phyloP scores from a whole-genome alignment of 2,113 vertebrate genomes.

The Haemorhous mexicanus region DNA sequence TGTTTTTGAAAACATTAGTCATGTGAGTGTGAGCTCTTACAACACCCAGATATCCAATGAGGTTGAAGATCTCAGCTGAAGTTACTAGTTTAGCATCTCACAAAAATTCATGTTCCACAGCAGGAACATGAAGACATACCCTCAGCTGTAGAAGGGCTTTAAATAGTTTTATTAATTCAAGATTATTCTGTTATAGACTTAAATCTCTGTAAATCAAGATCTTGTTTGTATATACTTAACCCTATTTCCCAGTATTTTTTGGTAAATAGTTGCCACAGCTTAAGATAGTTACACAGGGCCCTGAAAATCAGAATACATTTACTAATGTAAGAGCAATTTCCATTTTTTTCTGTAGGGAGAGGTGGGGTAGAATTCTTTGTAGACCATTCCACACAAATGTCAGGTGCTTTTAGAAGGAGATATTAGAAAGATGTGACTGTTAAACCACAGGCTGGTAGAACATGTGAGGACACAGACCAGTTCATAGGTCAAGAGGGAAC shows the following conservation, averaged over 20 bases:
- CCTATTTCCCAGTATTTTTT: neutral
- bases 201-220: neutral
- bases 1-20: neutral
- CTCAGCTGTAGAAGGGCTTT: neutral
- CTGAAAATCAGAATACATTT: neutral
- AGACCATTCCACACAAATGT: neutral
- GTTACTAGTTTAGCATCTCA: neutral
- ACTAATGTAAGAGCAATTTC: fast-evolving
- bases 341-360: neutral
- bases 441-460: neutral
- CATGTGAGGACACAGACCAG: fast-evolving
- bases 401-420: neutral
- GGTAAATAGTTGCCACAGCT: neutral
- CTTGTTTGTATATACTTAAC: neutral
- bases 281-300: neutral
- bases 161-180: neutral
- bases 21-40: neutral
- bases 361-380: neutral
- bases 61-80: neutral
- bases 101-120: neutral
- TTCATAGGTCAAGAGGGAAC: fast-evolving
- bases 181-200: neutral
- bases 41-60: neutral
- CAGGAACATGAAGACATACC: neutral
- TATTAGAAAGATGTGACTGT: neutral